Conservation (phyloP, 2,888 invertebrate genomes). For the Halocaridina rubra region DNA sequence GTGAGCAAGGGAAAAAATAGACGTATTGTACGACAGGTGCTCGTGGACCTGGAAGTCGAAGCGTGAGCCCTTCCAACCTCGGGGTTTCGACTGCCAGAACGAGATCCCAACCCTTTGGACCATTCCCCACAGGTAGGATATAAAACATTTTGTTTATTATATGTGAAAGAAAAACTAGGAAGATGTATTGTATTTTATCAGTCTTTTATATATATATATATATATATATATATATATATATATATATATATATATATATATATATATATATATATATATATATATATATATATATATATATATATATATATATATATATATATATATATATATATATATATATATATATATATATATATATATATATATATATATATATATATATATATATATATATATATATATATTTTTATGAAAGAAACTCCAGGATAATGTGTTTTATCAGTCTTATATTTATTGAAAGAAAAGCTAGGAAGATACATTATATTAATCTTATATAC, state of each 20-base stretch:
- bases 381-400: neutral
- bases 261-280: too few relatives aligned
- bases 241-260: too few relatives aligned
- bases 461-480: too few relatives aligned
- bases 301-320: neutral
- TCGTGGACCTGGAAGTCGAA: conserved; percentile 66
- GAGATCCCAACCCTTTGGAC: conserved; percentile 74
- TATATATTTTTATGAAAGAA: neutral
- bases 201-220: too few relatives aligned
- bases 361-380: neutral
- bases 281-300: neutral
- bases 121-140: conserved; percentile 77
- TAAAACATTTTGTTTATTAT: conserved; percentile 2
- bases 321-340: neutral
- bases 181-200: too few relatives aligned
- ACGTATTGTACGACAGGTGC: conserved; percentile 43
- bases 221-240: too few relatives aligned
- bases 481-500: too few relatives aligned
- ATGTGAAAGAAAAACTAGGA: conserved; percentile 16
- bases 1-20: too few relatives aligned
- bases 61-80: conserved; percentile 70
- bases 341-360: neutral
- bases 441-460: too few relatives aligned
- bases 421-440: too few relatives aligned
- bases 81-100: conserved; percentile 31